A percentile compares a stretch with the other conserved stretches of the same genome.
phyloP scores from a whole-genome alignment of 2,888 invertebrate genomes.

The Drosophila anceps region DNA sequence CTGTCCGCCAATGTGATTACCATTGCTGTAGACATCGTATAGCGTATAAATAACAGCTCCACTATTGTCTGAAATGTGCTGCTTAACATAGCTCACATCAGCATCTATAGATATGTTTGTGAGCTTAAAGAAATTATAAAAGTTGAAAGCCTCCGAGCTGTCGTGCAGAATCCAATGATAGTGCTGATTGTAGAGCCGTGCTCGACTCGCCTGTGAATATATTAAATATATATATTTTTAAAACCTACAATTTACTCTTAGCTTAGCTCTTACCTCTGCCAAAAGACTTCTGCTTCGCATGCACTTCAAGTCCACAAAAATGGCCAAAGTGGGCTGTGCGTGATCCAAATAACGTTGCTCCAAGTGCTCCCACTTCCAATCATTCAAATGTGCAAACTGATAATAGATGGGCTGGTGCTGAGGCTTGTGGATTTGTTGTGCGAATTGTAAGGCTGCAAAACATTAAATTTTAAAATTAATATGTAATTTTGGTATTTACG shows the following conservation, averaged over 20 bases:
- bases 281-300: conserved; percentile 50
- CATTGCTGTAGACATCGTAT: conserved; percentile 84
- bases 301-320: conserved; percentile 78
- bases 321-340: conserved; percentile 60
- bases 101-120: conserved; percentile 82
- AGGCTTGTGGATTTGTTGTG: conserved; percentile 53
- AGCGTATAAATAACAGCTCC: conserved; percentile 44
- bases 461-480: neutral
- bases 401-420: conserved; percentile 51
- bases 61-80: neutral
- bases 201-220: conserved; percentile 65
- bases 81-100: conserved; percentile 74
- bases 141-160: conserved; percentile 27
- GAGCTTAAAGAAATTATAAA: conserved; percentile 64
- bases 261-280: conserved; percentile 30
- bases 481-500: neutral
- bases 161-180: conserved; percentile 82
- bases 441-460: conserved; percentile 41
- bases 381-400: conserved; percentile 61
- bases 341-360: conserved; percentile 61
- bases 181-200: conserved; percentile 72
- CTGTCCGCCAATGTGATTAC: conserved; percentile 81
- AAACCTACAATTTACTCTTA: no score
- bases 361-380: conserved; percentile 40
- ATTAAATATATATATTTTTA: no score